phyloP scores from a whole-genome alignment of 2,797 vertebrate species.

The Crocidura indochinensis region DNA sequence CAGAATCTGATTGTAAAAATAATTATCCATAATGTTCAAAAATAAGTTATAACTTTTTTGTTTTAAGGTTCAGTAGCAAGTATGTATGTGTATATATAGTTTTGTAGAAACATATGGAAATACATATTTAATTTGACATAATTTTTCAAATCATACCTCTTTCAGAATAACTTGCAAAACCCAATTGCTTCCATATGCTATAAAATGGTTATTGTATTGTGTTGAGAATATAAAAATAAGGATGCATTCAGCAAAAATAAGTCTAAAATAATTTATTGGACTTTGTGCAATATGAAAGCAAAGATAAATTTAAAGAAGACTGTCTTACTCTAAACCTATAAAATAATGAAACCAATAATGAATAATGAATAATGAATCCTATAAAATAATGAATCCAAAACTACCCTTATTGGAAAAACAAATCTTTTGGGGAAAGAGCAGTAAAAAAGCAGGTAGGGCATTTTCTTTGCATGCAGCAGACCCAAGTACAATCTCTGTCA shows the following conservation, averaged over 20 bases:
- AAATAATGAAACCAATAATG: too few species aligned
- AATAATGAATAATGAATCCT: too few species aligned
- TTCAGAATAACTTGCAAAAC: conserved; percentile 78
- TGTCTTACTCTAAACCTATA: too few species aligned
- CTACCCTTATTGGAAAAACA: too few species aligned
- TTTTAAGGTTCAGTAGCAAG: conserved; percentile 69
- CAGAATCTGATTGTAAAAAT: conserved; percentile 58
- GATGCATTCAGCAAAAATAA: conserved; percentile 23
- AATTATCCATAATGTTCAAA: conserved; percentile 48
- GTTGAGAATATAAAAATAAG: conserved; percentile 52
- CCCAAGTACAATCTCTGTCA: too few species aligned
- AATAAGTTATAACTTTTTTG: conserved; percentile 57
- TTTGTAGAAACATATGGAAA: conserved; percentile 84
- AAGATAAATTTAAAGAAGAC: too few species aligned
- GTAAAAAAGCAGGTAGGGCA: too few species aligned
- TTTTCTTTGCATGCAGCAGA: too few species aligned
- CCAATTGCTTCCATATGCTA: conserved; percentile 80
- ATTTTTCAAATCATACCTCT: conserved; percentile 81
- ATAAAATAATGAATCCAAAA: too few species aligned
- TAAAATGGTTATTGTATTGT: conserved; percentile 70
- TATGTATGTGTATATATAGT: conserved; percentile 77
- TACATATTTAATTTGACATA: conserved; percentile 85
- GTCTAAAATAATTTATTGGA: background rate
- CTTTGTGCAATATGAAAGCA: background rate
- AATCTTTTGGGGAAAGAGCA: too few species aligned